Evolutionary conservation across 2,888 invertebrate genomes (phyloP).

Genomic region (Agonopterix arenella): DNA sequence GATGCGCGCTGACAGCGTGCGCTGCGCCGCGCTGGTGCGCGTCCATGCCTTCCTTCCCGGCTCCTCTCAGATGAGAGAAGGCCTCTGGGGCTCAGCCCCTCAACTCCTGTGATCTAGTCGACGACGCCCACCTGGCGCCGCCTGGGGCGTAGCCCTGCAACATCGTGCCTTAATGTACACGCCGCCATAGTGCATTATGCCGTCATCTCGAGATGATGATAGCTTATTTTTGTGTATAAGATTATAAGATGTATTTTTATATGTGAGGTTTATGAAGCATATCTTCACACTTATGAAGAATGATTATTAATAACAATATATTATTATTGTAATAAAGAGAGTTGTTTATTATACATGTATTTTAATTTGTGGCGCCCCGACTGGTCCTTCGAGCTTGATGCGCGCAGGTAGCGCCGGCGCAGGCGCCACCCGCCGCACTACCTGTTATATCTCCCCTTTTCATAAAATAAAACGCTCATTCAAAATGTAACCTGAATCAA

Average conservation of each 20-base stretch:
- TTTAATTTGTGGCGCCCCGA: conserved; percentile 30
- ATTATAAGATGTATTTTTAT: conserved; percentile 71
- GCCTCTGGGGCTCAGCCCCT: conserved; percentile 57
- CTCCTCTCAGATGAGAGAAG: conserved; percentile 65
- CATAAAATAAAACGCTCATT: too few species aligned
- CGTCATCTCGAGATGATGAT: conserved; percentile 61
- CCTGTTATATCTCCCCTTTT: conserved; percentile 1
- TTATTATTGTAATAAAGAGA: conserved; percentile 65
- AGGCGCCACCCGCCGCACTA: neutral
- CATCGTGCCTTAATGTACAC: conserved; percentile 71
- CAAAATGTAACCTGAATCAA: too few species aligned
- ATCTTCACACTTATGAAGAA: conserved; percentile 65
- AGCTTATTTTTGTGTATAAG: conserved; percentile 70
- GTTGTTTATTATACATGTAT: conserved; percentile 58
- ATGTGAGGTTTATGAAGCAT: conserved; percentile 69
- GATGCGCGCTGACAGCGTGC: conserved; percentile 54
- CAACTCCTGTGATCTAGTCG: conserved; percentile 72
- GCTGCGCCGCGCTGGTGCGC: conserved; percentile 80
- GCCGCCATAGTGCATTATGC: conserved; percentile 74
- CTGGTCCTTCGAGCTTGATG: conserved; percentile 5
- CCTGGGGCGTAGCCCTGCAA: conserved; percentile 71
- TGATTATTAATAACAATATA: conserved; percentile 49
- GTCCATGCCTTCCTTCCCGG: conserved; percentile 77
- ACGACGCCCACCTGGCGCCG: conserved; percentile 68
- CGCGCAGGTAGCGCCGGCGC: conserved; percentile 63